Conservation (phyloP, 2,888 invertebrate species). For the Brachynemurus nebulosus region DNA sequence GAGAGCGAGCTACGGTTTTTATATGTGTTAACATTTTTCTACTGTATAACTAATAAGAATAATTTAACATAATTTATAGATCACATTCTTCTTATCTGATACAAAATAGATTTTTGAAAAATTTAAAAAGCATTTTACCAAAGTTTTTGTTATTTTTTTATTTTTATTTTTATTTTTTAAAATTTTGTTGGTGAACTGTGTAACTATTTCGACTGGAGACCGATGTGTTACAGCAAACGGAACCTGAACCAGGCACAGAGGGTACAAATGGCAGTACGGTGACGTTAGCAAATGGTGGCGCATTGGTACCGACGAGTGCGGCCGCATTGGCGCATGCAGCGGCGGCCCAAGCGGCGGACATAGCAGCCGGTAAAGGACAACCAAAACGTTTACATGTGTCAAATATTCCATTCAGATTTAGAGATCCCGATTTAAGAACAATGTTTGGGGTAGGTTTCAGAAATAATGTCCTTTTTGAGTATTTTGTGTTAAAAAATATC, state of each 20-base stretch:
- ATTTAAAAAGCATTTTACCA: background rate
- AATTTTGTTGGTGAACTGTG: background rate
- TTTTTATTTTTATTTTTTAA: background rate
- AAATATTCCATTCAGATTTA: conserved; percentile 98
- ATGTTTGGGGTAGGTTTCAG: conserved; percentile 97
- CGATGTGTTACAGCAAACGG: conserved; percentile 46
- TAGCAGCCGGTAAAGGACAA: conserved; percentile 49
- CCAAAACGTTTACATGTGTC: conserved; percentile 97
- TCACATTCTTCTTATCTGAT: too few species aligned
- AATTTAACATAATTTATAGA: too few species aligned
- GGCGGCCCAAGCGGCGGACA: conserved; percentile 36
- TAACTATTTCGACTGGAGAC: conserved; percentile 26
- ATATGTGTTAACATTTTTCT: too few species aligned
- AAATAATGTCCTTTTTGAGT: too few species aligned
- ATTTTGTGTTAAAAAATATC: too few species aligned
- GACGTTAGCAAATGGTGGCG: conserved; percentile 28
- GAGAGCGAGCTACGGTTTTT: too few species aligned
- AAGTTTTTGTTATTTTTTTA: background rate
- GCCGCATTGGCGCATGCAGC: conserved; percentile 31
- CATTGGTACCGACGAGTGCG: conserved; percentile 36
- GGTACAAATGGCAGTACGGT: conserved; percentile 30
- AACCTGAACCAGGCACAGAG: conserved; percentile 38
- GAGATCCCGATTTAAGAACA: conserved; percentile 95
- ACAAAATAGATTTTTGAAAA: background rate
- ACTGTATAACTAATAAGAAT: too few species aligned